Conservation (phyloP, 2,888 invertebrate species). For the Amphipoea oculea region DNA sequence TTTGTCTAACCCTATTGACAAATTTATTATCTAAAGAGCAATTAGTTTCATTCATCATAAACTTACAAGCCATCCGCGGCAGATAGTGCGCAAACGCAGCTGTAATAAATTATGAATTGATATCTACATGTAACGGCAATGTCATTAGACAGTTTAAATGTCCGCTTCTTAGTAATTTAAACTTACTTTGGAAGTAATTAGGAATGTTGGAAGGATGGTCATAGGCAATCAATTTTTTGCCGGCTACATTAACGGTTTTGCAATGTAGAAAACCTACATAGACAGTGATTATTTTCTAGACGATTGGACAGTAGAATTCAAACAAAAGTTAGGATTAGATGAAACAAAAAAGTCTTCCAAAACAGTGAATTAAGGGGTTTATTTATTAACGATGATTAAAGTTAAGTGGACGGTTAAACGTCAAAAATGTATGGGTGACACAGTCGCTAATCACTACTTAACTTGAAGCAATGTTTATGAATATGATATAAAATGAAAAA, state of each 20-base stretch:
- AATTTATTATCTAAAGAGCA: slow-evolving; percentile 58
- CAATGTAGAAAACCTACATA: not conserved
- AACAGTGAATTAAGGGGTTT: not conserved
- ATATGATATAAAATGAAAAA: too few relatives aligned
- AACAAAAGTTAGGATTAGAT: not conserved
- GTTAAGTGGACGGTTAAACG: too few relatives aligned
- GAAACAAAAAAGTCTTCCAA: not conserved
- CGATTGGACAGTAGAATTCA: not conserved
- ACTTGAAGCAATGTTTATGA: not conserved
- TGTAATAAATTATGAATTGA: slow-evolving; percentile 62
- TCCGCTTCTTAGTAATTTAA: slow-evolving; percentile 29
- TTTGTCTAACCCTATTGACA: slow-evolving; percentile 49
- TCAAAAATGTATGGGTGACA: not conserved
- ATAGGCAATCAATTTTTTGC: not conserved
- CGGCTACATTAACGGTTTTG: not conserved
- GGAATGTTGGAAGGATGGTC: slow-evolving; percentile 1
- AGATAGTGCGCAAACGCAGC: slow-evolving; percentile 51
- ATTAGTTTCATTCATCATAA: slow-evolving; percentile 66
- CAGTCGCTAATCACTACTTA: too few relatives aligned
- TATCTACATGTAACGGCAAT: slow-evolving; percentile 60
- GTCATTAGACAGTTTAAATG: slow-evolving; percentile 47
- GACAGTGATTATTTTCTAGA: too few relatives aligned
- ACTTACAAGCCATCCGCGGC: slow-evolving; percentile 49
- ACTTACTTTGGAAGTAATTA: slow-evolving; percentile 33
- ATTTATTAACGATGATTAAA: too few relatives aligned